Evolutionary conservation across 2,888 invertebrate species (phyloP), one percentile per base, ranked within the genome.

Genomic region (Microlaimidae sp.): DNA sequence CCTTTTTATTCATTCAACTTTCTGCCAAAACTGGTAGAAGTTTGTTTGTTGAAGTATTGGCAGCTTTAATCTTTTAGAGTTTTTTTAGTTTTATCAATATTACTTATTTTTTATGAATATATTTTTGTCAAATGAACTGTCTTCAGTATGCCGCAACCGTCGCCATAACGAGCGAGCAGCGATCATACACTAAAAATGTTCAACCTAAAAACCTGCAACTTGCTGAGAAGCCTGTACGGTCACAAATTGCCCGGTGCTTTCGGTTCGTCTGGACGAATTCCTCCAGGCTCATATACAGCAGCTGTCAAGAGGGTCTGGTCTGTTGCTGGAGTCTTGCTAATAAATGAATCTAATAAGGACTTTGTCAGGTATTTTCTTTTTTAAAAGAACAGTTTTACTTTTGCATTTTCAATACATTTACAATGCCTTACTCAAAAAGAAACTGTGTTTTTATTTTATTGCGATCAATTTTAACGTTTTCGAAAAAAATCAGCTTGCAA

Each of bases 261-360:
- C 38, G 10, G 38, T 38, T 38, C 10, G 13, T 38, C 10, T 38
- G 10, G 38, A 38, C 38, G 38, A 38, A n/a, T 13, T n/a, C n/a
- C 10, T 38, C n/a, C 38, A 38, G 38, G 56, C n/a, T 57, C 43
- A 51, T 61, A 42, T 62, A 57, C 52, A 61, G 62, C 4, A 58
- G 57, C 4, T 66, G 64, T 47, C 62, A 62, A 47, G 60, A 61
- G 21, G 65, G 65, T 3, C 52, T 63, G n/a, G 55, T 66, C 26
- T 64, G 64, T 32, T 61, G 64, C 56, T 66, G 66, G 66, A 57
- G 63, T 43, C 29, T 66, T 25, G 51, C 48, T 23, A 49, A 50
- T 21, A 57, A 57, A 1, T n/a, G n/a, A 41, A 32, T 27, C 42
- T 54, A 27, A 42, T 59, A 27, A 32, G 60, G 25, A 58, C 46